Evolutionary conservation across 2,113 vertebrate genomes (phyloP), one percentile per base, ranked within the genome.

Genomic region (Sprattus sprattus): DNA sequence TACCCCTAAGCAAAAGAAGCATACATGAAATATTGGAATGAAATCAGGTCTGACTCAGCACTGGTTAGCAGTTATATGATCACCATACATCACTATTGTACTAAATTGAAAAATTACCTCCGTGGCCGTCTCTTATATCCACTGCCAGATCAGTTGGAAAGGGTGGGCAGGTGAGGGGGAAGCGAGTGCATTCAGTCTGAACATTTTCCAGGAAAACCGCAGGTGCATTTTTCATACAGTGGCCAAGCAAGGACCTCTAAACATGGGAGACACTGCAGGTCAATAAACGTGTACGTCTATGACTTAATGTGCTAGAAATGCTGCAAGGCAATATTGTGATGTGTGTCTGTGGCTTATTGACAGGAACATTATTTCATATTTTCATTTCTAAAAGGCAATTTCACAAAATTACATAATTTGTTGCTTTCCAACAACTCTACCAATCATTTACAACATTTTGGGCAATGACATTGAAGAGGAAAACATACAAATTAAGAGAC

Each of bases 151-250:
- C 89, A n/a, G 67, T 60, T 25, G 81, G 75, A n/a, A 9, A 28
- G 0, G 88, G 88, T 88, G 94, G 94, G 88, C 95, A 96, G 13
- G 81, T 89, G 0, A 45, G 86, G 16, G 97, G 81, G 45, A 0
- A 9, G 16, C 85, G 93, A 4, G 90, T 54, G 87, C 98, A 99
- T 0, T 75, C 84, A 0, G 90, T 85, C 22, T 95, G 90, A 11
- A 99, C 94, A 85, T 95, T 90, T 87, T 91, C 93, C 84, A 99
- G 94, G 93, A 95, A 98, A 0, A 95, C 96, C 45, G 99, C 96
- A 0, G 98, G 98, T 18, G 97, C 96, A 0, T 86, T 91, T 52
- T 89, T 91, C 28, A 94, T 52, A 90, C 98, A 99, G 47, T 93
- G 95, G 0, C 98, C 97, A 2, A 90, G 87, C 87, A 97, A 0